These are phyloP conservation scores for Pinctada fucata DNA, from an alignment of 2,888 invertebrate genomes.

Conservation along the genomic window DNA sequence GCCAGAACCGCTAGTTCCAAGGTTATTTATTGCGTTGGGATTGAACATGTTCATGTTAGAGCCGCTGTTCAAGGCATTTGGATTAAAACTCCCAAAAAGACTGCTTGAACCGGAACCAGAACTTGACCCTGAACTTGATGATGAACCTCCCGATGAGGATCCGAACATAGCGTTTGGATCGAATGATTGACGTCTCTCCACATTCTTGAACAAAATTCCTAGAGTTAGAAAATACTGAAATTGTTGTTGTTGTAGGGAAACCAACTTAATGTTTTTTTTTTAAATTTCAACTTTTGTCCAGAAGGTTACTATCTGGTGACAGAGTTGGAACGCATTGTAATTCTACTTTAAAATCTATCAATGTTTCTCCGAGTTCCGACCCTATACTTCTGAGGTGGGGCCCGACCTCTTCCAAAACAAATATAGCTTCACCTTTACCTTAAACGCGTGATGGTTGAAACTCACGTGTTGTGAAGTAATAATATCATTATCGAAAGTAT, in stretches of 20 bases:
- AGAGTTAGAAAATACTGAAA: background rate
- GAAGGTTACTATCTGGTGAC: no score
- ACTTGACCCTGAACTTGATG: background rate
- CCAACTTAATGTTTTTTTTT: background rate
- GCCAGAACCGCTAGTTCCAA: background rate
- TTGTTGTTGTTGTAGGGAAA: background rate
- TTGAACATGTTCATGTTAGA: constrained; percentile 41
- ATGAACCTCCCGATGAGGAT: constrained; percentile 2
- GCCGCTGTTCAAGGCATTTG: constrained; percentile 36
- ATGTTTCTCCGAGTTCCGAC: no score
- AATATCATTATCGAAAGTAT: no score
- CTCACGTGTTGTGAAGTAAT: no score
- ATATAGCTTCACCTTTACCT: no score
- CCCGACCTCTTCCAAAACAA: no score
- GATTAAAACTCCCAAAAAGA: constrained; percentile 35
- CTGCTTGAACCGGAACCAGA: background rate
- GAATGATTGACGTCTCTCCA: constrained; percentile 23
- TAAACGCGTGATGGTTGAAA: no score
- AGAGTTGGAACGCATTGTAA: background rate
- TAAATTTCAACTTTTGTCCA: no score
- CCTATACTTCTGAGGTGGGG: no score
- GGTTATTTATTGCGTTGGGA: constrained; percentile 11
- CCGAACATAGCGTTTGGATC: constrained; percentile 37
- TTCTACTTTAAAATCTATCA: no score
- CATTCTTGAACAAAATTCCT: background rate